Evolutionary conservation across 2,888 invertebrate species (phyloP), one percentile per base, ranked within the genome.

Genomic region (Branchellion lobata): DNA sequence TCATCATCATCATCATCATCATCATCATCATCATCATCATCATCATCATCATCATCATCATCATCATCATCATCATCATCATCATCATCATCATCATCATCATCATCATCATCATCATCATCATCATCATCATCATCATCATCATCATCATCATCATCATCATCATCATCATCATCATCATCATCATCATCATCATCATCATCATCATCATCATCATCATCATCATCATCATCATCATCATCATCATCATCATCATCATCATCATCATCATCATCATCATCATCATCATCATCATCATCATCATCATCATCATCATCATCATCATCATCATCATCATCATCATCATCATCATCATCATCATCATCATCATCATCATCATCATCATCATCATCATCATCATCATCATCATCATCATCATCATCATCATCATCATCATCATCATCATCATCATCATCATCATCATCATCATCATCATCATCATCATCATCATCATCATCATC

Each of bases 321-420:
- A 73, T 47, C 69, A 57, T 57, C 31, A 34, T 31, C 34, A 57
- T 57, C 61, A 57, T 57, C 61, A 57, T 24, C n/a, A 57, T 81
- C 95, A 73, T 47, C 69, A 57, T 57, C 31, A 34, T 31, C 34
- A 57, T 57, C 61, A 57, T 57, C 61, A 57, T 24, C n/a, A 57
- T 81, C 95, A 73, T 47, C 69, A 57, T 57, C 31, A 34, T 31
- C 34, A 57, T 57, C 61, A 57, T 57, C 61, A 57, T 24, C n/a
- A 57, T 81, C 95, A 73, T 47, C 69, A 57, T 57, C 31, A 34
- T 31, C 34, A 57, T 57, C 61, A 57, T 57, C 61, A 57, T 24
- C n/a, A 57, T 81, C 95, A 73, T 47, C 69, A 57, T 57, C 31
- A 34, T 31, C 34, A 57, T 57, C 61, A 57, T 57, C 61, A 57